Percentiles rank a stretch among this genome's conserved stretches.
phyloP scores from a whole-genome alignment of 2,888 invertebrate species.

The Alloplasta piceator region DNA sequence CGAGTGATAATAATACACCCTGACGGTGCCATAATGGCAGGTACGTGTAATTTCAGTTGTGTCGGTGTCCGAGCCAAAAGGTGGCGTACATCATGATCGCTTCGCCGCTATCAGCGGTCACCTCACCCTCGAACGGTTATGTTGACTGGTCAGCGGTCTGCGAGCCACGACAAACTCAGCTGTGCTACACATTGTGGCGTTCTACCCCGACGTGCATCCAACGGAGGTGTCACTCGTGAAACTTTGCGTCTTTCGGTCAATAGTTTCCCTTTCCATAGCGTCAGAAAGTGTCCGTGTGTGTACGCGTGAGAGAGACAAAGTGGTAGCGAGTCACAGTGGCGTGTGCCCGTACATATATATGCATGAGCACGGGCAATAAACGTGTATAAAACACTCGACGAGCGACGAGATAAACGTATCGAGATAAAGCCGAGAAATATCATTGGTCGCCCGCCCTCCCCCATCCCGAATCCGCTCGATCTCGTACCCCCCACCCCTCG shows the following conservation, averaged over 20 bases:
- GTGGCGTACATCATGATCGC: slow-evolving; percentile 22
- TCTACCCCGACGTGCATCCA: background rate
- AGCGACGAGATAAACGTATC: slow-evolving; percentile 77
- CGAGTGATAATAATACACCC: background rate
- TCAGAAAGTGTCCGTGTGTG: background rate
- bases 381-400: slow-evolving; percentile 74
- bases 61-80: background rate
- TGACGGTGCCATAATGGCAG: background rate
- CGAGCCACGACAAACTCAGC: slow-evolving; percentile 43
- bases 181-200: slow-evolving; percentile 35
- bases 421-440: slow-evolving; percentile 79
- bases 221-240: slow-evolving; percentile 41
- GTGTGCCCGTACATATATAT: slow-evolving; percentile 19
- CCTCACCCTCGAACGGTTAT: slow-evolving; percentile 33
- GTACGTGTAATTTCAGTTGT: background rate
- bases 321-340: slow-evolving; percentile 41
- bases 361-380: slow-evolving; percentile 45
- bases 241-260: slow-evolving; percentile 58
- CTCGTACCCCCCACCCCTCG: slow-evolving; percentile 21
- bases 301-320: slow-evolving; percentile 24
- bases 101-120: slow-evolving; percentile 29
- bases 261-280: slow-evolving; percentile 65
- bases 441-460: slow-evolving; percentile 65
- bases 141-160: slow-evolving; percentile 44
- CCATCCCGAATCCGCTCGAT: slow-evolving; percentile 34